A percentile compares a stretch with the other conserved stretches of the same genome.
These are phyloP conservation scores for Megaceryle alcyon DNA, from an alignment of 2,797 vertebrate genomes.

Conservation along the genomic window DNA sequence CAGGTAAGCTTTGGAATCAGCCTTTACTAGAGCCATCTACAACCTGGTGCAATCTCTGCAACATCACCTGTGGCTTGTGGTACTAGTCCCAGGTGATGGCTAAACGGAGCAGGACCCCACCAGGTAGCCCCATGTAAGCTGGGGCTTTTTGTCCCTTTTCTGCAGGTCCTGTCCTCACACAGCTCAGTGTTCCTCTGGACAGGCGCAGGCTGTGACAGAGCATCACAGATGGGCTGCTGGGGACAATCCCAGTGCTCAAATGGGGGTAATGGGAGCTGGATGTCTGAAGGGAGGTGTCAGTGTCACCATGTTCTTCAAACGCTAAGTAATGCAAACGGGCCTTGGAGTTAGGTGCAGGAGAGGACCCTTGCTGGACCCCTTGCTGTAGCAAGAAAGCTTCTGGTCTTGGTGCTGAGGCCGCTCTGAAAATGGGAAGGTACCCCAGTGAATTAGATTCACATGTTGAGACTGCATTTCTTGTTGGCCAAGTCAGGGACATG, in stretches of 20 bases:
- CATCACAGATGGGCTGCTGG: neutral
- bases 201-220: neutral
- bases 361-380: neutral
- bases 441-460: neutral
- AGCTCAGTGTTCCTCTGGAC: rapidly evolving
- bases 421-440: neutral
- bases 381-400: neutral
- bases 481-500: slow-evolving; percentile 6
- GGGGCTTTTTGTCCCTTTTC: neutral
- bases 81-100: neutral
- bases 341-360: neutral
- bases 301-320: neutral
- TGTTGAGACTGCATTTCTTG: neutral
- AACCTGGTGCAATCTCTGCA: rapidly evolving
- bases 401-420: neutral
- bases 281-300: neutral
- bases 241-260: neutral
- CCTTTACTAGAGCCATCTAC: neutral
- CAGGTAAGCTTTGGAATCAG: neutral
- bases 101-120: neutral
- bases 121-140: rapidly evolving
- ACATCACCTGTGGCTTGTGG: neutral
- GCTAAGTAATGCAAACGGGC: no score
- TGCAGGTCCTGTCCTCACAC: no score
- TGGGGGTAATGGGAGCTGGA: rapidly evolving